These are phyloP conservation scores for Diceros bicornis DNA, from an alignment of 2,797 vertebrate species.

Conservation along the genomic window DNA sequence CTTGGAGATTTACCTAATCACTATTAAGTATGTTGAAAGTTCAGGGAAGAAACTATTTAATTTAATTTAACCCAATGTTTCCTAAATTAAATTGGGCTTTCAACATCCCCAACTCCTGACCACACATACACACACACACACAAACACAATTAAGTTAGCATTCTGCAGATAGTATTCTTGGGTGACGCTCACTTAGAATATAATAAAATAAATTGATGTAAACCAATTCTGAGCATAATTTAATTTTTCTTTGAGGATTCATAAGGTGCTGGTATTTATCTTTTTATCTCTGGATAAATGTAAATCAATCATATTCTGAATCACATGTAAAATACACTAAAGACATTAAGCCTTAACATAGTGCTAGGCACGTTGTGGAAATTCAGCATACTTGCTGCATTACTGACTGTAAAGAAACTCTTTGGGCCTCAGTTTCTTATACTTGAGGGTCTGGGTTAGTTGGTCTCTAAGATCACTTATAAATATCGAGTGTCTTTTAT, in stretches of 20 bases:
- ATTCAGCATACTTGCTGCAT: not conserved
- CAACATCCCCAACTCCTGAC: no score
- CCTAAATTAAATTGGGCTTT: not conserved
- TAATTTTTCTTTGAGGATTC: constrained; percentile 39
- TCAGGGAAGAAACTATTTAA: constrained; percentile 36
- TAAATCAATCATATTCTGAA: not conserved
- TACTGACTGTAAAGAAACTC: not conserved
- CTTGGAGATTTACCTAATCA: constrained; percentile 40
- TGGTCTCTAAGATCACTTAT: not conserved
- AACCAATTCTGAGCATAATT: constrained; percentile 54
- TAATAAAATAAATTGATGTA: constrained; percentile 11
- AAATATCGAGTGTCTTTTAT: not conserved
- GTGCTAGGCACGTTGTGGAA: not conserved
- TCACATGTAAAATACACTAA: constrained; percentile 8
- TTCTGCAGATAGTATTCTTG: not conserved
- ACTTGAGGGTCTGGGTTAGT: not conserved
- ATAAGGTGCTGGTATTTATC: not conserved
- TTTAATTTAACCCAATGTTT: constrained; percentile 3
- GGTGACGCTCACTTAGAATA: not conserved
- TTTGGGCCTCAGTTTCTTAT: not conserved
- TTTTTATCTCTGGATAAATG: constrained; percentile 56
- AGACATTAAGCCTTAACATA: not conserved
- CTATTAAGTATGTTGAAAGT: not conserved
- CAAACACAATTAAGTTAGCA: not conserved
- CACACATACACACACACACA: not conserved